Evolutionary conservation across 2,797 vertebrate genomes (phyloP).

Genomic region (Pangasius sanitwongsei): DNA sequence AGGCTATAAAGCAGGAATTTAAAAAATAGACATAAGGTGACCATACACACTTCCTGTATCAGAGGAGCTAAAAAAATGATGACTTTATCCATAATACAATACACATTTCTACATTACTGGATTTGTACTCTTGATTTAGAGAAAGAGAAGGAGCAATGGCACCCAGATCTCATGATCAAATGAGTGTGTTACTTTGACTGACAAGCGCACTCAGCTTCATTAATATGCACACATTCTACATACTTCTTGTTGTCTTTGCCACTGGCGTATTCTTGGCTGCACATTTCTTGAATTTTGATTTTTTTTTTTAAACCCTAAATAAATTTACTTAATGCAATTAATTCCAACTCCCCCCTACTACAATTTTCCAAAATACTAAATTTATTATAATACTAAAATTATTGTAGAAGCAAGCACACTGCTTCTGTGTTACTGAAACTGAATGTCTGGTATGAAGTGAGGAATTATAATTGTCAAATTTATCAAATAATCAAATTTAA

Average conservation of each 20-base stretch:
- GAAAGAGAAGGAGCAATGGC: neutral
- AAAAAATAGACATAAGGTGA: neutral
- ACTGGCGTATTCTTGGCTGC: neutral
- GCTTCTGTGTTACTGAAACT: neutral
- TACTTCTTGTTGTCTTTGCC: conserved; percentile 29
- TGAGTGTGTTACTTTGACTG: conserved; percentile 30
- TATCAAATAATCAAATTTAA: neutral
- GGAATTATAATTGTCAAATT: neutral
- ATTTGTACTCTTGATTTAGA: neutral
- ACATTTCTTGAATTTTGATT: neutral
- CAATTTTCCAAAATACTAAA: neutral
- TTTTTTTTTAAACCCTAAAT: conserved; percentile 13
- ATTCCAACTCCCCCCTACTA: neutral
- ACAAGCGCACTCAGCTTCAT: conserved; percentile 30
- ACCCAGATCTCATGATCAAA: conserved; percentile 19
- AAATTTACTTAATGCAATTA: neutral
- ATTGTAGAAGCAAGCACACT: neutral
- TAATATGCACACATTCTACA: conserved; percentile 26
- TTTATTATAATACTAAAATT: neutral
- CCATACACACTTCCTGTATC: neutral
- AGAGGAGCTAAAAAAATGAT: neutral
- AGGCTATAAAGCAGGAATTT: conserved; percentile 6
- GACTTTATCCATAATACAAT: neutral
- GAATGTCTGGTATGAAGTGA: neutral
- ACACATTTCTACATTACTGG: neutral